Conservation (phyloP, 2,113 vertebrate genomes). For the Chrysemys picta region DNA sequence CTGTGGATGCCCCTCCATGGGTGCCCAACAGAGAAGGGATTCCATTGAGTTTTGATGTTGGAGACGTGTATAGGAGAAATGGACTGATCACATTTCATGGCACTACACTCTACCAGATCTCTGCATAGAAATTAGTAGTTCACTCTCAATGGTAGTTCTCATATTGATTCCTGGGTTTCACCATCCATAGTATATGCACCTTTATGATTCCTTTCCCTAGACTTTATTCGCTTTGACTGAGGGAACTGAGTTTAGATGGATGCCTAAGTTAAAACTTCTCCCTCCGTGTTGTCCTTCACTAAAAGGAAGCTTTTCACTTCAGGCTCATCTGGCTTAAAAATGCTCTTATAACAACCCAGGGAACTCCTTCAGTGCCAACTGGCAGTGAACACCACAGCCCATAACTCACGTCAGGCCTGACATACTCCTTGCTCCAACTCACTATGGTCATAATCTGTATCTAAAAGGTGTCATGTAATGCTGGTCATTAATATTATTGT, state of each 20-base stretch:
- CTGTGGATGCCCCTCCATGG: background rate
- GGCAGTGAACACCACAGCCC: too few relatives aligned
- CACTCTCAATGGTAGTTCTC: background rate
- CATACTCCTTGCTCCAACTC: too few relatives aligned
- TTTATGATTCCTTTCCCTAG: fast-evolving
- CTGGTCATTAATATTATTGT: too few relatives aligned
- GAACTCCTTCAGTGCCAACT: too few relatives aligned
- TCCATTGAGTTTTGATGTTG: background rate
- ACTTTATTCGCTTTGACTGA: background rate
- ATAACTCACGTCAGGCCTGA: too few relatives aligned
- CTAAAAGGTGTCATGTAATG: too few relatives aligned
- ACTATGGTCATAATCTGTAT: too few relatives aligned
- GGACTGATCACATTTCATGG: background rate
- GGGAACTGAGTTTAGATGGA: background rate
- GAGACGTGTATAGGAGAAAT: background rate
- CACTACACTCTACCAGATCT: background rate
- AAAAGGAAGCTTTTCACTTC: background rate
- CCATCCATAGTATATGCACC: background rate
- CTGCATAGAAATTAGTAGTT: background rate
- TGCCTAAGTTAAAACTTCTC: background rate
- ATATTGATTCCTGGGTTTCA: background rate
- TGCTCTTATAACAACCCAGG: too few relatives aligned
- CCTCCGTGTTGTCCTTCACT: background rate
- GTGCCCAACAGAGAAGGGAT: background rate
- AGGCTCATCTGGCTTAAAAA: background rate